These are phyloP conservation scores for Apis cerana DNA, from an alignment of 1,140 invertebrate species.

Conservation along the genomic window DNA sequence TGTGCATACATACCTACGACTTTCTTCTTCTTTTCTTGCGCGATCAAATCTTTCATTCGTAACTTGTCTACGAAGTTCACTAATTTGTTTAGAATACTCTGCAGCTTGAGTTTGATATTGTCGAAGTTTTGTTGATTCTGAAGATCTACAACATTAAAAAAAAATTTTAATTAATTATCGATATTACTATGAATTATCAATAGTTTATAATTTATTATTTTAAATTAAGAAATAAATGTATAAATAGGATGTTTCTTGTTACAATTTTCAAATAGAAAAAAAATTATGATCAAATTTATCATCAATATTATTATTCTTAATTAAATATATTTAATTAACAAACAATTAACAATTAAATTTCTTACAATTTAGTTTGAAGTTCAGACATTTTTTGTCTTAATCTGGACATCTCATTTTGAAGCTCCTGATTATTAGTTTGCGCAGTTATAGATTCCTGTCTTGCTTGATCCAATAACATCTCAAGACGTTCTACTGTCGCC, in stretches of 20 bases:
- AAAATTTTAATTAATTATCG: not conserved
- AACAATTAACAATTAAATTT: conserved; percentile 16
- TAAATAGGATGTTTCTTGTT: no score
- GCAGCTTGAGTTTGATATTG: conserved; percentile 82
- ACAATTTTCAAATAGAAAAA: no score
- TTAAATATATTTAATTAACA: no score
- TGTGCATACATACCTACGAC: conserved; percentile 67
- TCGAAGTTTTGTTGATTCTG: conserved; percentile 80
- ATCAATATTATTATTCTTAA: no score
- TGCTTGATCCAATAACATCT: conserved; percentile 79
- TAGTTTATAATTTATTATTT: no score
- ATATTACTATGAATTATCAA: no score
- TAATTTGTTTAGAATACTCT: conserved; percentile 82
- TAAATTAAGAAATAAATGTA: no score
- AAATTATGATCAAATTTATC: no score
- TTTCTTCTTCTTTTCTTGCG: conserved; percentile 74
- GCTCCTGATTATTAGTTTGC: conserved; percentile 80
- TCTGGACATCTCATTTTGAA: conserved; percentile 79
- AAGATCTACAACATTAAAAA: conserved; percentile 68
- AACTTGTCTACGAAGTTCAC: conserved; percentile 81
- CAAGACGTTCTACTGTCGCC: conserved; percentile 78
- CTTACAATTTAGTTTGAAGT: conserved; percentile 82
- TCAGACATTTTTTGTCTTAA: conserved; percentile 79
- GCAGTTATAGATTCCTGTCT: conserved; percentile 81
- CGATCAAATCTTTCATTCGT: conserved; percentile 82